Conservation (phyloP, 2,113 vertebrate species). For the Mirza zaza region DNA sequence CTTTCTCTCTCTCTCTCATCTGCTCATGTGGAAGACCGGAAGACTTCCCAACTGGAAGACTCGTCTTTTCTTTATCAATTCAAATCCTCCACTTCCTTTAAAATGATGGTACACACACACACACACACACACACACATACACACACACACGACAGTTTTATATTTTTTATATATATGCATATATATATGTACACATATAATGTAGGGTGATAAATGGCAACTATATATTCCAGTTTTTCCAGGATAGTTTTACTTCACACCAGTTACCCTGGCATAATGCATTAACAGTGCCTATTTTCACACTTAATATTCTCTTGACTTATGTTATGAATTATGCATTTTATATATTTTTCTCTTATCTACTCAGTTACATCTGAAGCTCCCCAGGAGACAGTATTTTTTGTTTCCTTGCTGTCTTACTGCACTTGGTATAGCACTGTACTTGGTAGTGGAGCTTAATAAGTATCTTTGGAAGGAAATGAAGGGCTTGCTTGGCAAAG, state of each 20-base stretch:
- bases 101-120: not conserved
- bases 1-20: not conserved
- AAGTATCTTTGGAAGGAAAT: not conserved
- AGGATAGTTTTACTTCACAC: not conserved
- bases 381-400: not conserved
- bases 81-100: not conserved
- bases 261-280: not conserved
- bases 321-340: not conserved
- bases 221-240: not conserved
- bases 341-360: not conserved
- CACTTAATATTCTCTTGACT: not conserved
- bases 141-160: not conserved
- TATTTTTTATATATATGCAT: not conserved
- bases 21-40: not conserved
- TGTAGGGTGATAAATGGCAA: no score
- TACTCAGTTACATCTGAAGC: not conserved
- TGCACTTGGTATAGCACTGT: not conserved
- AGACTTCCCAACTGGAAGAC: not conserved
- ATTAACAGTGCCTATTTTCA: not conserved
- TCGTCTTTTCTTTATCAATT: not conserved
- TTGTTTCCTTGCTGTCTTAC: not conserved
- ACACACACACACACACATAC: not conserved
- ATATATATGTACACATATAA: no score
- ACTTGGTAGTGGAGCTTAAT: not conserved
- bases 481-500: not conserved